phyloP scores from a whole-genome alignment of 2,113 vertebrate genomes.

The Taurulus bubalis region DNA sequence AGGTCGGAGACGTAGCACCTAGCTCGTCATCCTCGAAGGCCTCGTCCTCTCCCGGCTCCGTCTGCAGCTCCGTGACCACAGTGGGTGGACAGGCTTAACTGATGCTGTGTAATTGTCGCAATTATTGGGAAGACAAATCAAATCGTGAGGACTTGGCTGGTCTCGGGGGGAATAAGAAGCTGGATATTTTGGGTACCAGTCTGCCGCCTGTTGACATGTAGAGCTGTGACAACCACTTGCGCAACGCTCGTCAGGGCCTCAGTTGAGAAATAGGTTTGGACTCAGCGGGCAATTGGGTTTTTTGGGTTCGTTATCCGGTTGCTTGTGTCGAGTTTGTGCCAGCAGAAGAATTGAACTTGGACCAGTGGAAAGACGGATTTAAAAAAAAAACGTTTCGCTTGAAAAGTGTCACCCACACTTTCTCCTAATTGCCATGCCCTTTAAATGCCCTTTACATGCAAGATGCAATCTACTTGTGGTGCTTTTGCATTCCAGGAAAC shows the following conservation, averaged over 20 bases:
- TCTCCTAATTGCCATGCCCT: not conserved
- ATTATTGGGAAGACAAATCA: conserved; percentile 61
- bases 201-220: conserved; percentile 24
- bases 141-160: conserved; percentile 15
- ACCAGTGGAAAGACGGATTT: conserved; percentile 22
- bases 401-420: not conserved
- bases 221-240: conserved; percentile 43
- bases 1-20: conserved; percentile 57
- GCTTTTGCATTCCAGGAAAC: conserved; percentile 6
- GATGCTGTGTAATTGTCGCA: conserved; percentile 49
- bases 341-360: conserved; percentile 22
- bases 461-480: not conserved
- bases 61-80: conserved; percentile 28
- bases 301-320: conserved; percentile 49
- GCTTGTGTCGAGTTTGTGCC: not conserved
- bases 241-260: conserved; percentile 21
- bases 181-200: conserved; percentile 16
- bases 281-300: conserved; percentile 17
- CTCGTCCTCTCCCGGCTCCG: conserved; percentile 19
- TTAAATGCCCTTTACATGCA: no score
- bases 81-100: conserved; percentile 53
- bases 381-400: not conserved
- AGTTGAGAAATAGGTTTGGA: conserved; percentile 50
- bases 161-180: not conserved
- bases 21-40: conserved; percentile 7